phyloP scores from a whole-genome alignment of 2,888 invertebrate genomes.

The Hirtodrosophila cameraria region DNA sequence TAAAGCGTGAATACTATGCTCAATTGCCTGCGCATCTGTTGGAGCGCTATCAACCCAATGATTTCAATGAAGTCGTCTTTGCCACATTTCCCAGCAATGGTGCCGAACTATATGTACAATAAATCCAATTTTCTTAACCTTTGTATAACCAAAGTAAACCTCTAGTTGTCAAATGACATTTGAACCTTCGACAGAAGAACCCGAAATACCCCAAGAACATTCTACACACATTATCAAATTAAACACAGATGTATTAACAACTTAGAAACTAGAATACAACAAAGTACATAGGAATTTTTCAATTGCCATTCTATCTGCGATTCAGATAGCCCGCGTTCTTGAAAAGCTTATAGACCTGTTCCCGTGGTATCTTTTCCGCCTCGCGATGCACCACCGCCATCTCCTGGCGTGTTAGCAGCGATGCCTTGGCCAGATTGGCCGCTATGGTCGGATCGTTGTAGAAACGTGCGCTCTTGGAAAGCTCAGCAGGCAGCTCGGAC shows the following conservation, averaged over 20 bases:
- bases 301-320: slow-evolving; percentile 61
- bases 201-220: neutral
- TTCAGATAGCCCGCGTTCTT: slow-evolving; percentile 88
- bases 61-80: slow-evolving; percentile 87
- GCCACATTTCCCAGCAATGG: slow-evolving; percentile 86
- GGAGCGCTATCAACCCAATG: slow-evolving; percentile 84
- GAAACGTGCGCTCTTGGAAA: slow-evolving; percentile 86
- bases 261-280: slow-evolving; percentile 69
- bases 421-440: slow-evolving; percentile 90
- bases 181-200: too few species aligned
- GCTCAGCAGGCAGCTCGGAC: slow-evolving; percentile 88
- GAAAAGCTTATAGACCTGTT: slow-evolving; percentile 90
- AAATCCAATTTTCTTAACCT: slow-evolving; percentile 6
- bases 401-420: slow-evolving; percentile 91
- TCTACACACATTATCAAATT: slow-evolving; percentile 38
- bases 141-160: slow-evolving; percentile 43
- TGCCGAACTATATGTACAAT: slow-evolving; percentile 78
- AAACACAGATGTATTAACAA: slow-evolving; percentile 60
- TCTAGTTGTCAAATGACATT: slow-evolving; percentile 1
- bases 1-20: slow-evolving; percentile 90
- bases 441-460: slow-evolving; percentile 91
- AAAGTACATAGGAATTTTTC: slow-evolving; percentile 67
- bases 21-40: slow-evolving; percentile 83
- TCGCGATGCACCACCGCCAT: slow-evolving; percentile 91
- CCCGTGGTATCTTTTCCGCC: slow-evolving; percentile 91